These are phyloP conservation scores for Myrmecobius fasciatus DNA, from an alignment of 2,113 vertebrate species.

Conservation along the genomic window DNA sequence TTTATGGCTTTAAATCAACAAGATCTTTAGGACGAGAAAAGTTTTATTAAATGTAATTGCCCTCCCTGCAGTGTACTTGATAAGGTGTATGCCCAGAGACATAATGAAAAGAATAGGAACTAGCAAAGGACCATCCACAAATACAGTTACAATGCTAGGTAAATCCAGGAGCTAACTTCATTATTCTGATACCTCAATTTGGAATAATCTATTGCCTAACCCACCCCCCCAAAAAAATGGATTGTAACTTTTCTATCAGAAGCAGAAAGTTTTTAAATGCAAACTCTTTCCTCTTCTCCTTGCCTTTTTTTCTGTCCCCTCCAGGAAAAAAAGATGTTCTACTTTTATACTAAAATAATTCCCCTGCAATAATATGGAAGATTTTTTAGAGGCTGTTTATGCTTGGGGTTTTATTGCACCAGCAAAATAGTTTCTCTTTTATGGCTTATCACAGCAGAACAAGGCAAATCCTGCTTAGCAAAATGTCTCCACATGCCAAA, in stretches of 20 bases:
- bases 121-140: too few species aligned
- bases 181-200: not conserved
- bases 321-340: not conserved
- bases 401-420: constrained; percentile 41
- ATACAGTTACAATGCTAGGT: not conserved
- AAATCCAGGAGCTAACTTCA: not conserved
- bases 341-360: constrained; percentile 63
- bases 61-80: not conserved
- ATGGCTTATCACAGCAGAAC: constrained; percentile 47
- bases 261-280: constrained; percentile 35
- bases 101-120: accelerated
- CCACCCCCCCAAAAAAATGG: not conserved
- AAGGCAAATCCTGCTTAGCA: constrained; percentile 42
- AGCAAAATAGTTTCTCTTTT: constrained; percentile 58
- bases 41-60: not conserved
- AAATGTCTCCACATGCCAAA: constrained; percentile 32
- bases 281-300: not conserved
- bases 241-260: constrained; percentile 25
- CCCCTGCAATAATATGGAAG: constrained; percentile 37
- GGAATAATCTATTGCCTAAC: not conserved
- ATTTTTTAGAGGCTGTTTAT: constrained; percentile 53
- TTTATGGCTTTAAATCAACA: not conserved
- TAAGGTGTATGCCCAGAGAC: not conserved
- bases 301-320: not conserved
- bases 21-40: not conserved